phyloP scores from a whole-genome alignment of 2,797 vertebrate species.

The Margarornis squamiger region DNA sequence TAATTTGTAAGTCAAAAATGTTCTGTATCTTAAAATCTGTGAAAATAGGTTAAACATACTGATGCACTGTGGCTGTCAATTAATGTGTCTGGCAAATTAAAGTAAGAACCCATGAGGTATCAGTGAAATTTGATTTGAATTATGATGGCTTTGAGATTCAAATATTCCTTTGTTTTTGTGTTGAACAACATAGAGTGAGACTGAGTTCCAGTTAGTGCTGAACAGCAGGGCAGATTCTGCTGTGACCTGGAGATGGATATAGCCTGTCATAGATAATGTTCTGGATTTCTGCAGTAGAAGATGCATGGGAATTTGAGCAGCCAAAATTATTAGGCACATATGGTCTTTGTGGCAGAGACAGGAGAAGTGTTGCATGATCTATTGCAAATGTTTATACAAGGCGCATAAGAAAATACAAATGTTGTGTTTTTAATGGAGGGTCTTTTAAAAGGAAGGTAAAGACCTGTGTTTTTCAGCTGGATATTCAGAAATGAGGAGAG shows the following conservation, averaged over 20 bases:
- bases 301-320: neutral
- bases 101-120: conserved; percentile 34
- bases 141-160: conserved; percentile 41
- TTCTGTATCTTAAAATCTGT: conserved; percentile 50
- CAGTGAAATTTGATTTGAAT: conserved; percentile 44
- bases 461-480: neutral
- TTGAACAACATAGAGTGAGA: neutral
- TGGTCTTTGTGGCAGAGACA: neutral
- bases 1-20: conserved; percentile 55
- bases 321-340: neutral
- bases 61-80: conserved; percentile 26
- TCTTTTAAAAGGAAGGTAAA: neutral
- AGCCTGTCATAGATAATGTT: neutral
- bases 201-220: neutral
- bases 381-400: neutral
- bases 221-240: neutral
- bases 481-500: neutral
- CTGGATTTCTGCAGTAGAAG: neutral
- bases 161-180: neutral
- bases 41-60: conserved; percentile 44
- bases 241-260: neutral
- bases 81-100: conserved; percentile 50
- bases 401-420: neutral
- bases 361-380: neutral
- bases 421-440: neutral